Evolutionary conservation across 2,888 invertebrate species (phyloP), one percentile per base, ranked within the genome.

Genomic region (Eutolmus rufibarbis): DNA sequence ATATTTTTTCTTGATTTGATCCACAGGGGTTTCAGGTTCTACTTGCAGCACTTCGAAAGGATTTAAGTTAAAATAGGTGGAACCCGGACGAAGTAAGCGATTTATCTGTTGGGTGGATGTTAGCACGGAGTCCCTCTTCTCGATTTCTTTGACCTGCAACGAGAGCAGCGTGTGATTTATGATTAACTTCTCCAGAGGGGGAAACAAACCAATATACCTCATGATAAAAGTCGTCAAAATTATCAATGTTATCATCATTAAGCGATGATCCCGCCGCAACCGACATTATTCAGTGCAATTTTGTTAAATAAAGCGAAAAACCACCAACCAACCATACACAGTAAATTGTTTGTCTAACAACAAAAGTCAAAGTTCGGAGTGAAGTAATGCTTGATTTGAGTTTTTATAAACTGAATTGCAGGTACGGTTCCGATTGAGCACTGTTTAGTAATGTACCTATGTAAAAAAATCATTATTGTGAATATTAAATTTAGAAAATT

Each of bases 41-140:
- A 97, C 95, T 94, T 98, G 97, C 87, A 98, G 93, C 89, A 93
- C 98, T 93, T 98, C 97, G 92, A 96, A 98, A 1, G 99, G 99
- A 93, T 99, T 99, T 89, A 99, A 94, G 94, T 99, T 99, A 93
- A 99, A 97, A 93, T 99, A 99, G 14, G 99, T 98, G 0, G 99
- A 98, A 37, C 99, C 99, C 88, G 99, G 98, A 90, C 99, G 95
- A 87, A 98, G 94, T 88, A 99, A 94, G 90, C 99, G 95, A 89
- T 99, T 98, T 90, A 99, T 98, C 94, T 99, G 99, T 94, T 99
- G 98, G 92, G 96, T 96, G 34, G 99, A 97, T 74, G 99, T 99
- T 91, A 99, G 94, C 81, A 98, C 98, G 5, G 99, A 97, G 93
- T 99, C 99, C 90, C 98, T 94, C 93, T 98, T 97, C 93, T 99